A percentile compares a stretch with the other conserved stretches of the same genome.
Evolutionary conservation across 2,888 invertebrate genomes (phyloP).

Genomic region (Drosophila limbata): DNA sequence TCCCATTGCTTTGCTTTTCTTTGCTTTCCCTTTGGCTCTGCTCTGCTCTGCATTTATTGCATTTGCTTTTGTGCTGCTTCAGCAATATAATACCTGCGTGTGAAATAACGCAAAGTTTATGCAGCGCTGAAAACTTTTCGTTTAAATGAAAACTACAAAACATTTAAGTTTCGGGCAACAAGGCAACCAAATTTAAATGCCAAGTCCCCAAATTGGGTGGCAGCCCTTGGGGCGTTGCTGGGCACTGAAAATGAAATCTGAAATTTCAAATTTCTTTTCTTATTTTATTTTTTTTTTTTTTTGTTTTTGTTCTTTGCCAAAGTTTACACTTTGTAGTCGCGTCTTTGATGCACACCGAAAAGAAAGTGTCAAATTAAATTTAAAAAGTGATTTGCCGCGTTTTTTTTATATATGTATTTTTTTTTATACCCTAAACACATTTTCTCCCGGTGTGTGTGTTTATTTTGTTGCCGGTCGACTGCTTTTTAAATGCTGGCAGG

Average conservation of each 20-base stretch:
- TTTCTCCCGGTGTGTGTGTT: slow-evolving; percentile 23
- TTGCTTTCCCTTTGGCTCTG: slow-evolving; percentile 17
- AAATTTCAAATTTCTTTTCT: slow-evolving; percentile 50
- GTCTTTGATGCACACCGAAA: slow-evolving; percentile 66
- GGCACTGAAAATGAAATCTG: slow-evolving; percentile 67
- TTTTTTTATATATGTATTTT: slow-evolving; percentile 17
- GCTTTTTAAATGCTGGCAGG: slow-evolving; percentile 63
- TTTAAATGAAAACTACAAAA: slow-evolving; percentile 78
- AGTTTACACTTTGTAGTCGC: slow-evolving; percentile 75
- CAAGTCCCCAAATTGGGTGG: slow-evolving; percentile 35
- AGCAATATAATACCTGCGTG: slow-evolving; percentile 77
- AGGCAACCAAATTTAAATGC: slow-evolving; percentile 67
- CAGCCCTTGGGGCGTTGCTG: slow-evolving; percentile 36
- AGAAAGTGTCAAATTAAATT: slow-evolving; percentile 79
- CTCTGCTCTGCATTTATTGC: slow-evolving; percentile 58
- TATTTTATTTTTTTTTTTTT: slow-evolving; percentile 19
- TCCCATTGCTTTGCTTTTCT: background rate
- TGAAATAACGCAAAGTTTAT: slow-evolving; percentile 79
- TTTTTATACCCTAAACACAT: background rate
- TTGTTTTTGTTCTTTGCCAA: slow-evolving; percentile 42
- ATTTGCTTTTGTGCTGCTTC: slow-evolving; percentile 69
- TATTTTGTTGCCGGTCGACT: slow-evolving; percentile 42
- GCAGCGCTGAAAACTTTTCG: slow-evolving; percentile 73
- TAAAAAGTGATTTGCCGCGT: slow-evolving; percentile 77
- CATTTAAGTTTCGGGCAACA: slow-evolving; percentile 64